A percentile compares a stretch with the other conserved stretches of the same genome.
phyloP scores from a whole-genome alignment of 2,113 vertebrate species.

The Seriola dumerili region DNA sequence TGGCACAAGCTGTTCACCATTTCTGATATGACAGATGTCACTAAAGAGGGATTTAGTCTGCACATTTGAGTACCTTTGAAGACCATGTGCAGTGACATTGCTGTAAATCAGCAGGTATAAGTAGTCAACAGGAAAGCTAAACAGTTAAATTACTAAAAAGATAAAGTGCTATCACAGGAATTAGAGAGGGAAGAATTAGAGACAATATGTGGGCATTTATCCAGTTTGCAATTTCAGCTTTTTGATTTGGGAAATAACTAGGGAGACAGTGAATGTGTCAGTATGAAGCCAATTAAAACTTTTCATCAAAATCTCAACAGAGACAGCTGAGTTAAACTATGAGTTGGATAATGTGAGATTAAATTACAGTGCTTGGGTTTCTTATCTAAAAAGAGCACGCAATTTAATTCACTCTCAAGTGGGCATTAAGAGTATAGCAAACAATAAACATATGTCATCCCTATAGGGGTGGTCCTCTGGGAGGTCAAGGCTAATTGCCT shows the following conservation, averaged over 20 bases:
- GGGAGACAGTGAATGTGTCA: constrained; percentile 35
- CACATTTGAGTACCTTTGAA: constrained; percentile 42
- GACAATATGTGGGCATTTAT: constrained; percentile 46
- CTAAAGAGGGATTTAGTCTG: constrained; percentile 53
- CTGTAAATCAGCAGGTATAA: not conserved
- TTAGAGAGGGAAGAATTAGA: constrained; percentile 6
- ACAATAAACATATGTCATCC: constrained; percentile 81
- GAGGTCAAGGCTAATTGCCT: constrained; percentile 75
- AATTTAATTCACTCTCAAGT: constrained; percentile 53
- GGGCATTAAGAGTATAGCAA: constrained; percentile 53
- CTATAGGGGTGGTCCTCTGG: constrained; percentile 75
- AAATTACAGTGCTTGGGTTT: constrained; percentile 42
- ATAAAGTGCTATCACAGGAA: constrained; percentile 33
- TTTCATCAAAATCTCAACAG: constrained; percentile 58
- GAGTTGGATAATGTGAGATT: constrained; percentile 27
- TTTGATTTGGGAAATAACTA: constrained; percentile 47
- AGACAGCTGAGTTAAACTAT: constrained; percentile 31
- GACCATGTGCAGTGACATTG: not conserved
- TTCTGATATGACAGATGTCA: constrained; percentile 66
- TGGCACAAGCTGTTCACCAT: constrained; percentile 55
- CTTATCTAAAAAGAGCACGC: constrained; percentile 54
- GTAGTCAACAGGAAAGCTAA: not conserved
- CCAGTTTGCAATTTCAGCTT: constrained; percentile 31
- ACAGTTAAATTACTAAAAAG: constrained; percentile 20
- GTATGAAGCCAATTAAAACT: constrained; percentile 68